Base-by-base conservation (phyloP, 2,797 vertebrate genomes). In the Xenopus petersii region DNA sequence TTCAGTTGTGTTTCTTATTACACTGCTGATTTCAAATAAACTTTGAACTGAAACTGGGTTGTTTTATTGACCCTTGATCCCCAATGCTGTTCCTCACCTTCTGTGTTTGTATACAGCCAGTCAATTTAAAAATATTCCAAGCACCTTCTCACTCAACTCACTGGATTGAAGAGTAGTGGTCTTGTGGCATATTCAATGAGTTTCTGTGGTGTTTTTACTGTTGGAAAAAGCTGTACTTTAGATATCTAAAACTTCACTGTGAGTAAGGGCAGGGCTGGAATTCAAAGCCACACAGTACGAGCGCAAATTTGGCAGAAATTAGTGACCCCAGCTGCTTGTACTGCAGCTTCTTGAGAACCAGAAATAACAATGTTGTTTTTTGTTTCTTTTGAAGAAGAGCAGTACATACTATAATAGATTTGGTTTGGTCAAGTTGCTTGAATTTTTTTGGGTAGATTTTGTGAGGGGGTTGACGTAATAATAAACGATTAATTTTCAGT, bases 21-120 rank as follows among this genome's bases (percentile, higher is more conserved):
- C 26, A 21, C 11, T 33, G 49, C 62, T 26, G 36, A 42, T 65
- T 71, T 70, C 9, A 30, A 58, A 17, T 59, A 30, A 47, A 51
- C n/a, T 56, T 56, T 42, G 36, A 42, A 42, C n/a, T 16, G 8
- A 51, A 49, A 51, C 7, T 12, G 64, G 24, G 47, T 67, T 67
- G 33, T 67, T 51, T 51, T 26, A 8, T 12, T 55, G 51, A 67
- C 21, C 26, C 49, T 56, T 67, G 26, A 33, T n/a, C 48, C 13
- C 24, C 51, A 26, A 54, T 12, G 24, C 17, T 67, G 12, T 51
- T 54, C 26, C 65, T 67, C 47, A 67, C 64, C 48, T 67, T 30
- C 66, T 67, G 21, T 8, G 49, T 55, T 67, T 67, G 4, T 55
- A 67, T 16, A 36, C 24, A 55, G 21, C n/a, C n/a, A 46, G 64